Evolutionary conservation across 1,140 invertebrate species (phyloP).

Genomic region (Chrysoperla carnea): DNA sequence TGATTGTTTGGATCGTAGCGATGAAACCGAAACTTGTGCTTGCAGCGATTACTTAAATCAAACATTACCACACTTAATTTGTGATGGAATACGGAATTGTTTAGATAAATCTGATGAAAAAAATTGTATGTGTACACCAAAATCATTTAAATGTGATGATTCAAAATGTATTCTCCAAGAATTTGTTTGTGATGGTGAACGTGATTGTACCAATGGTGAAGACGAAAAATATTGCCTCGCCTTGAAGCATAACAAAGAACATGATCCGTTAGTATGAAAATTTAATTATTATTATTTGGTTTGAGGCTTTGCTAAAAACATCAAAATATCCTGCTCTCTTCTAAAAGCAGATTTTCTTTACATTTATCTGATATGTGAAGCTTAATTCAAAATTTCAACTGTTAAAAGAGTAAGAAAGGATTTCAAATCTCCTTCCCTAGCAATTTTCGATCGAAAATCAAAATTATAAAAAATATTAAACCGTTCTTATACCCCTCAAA

Average conservation of each 20-base stretch:
- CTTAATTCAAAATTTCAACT: too few relatives aligned
- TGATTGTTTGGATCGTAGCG: slow-evolving; percentile 51
- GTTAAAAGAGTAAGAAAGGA: too few relatives aligned
- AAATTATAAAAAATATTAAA: too few relatives aligned
- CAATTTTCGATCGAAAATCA: too few relatives aligned
- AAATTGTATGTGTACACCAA: too few relatives aligned
- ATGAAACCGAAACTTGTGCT: slow-evolving; percentile 47
- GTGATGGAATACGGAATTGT: slow-evolving; percentile 64
- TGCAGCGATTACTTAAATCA: slow-evolving; percentile 48
- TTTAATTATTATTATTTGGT: slow-evolving; percentile 3
- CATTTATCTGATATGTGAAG: too few relatives aligned
- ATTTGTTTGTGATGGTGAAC: slow-evolving; percentile 49
- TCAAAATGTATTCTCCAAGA: slow-evolving; percentile 41
- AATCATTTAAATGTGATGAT: too few relatives aligned
- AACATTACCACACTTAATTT: slow-evolving; percentile 42
- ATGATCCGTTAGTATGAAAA: slow-evolving; percentile 9
- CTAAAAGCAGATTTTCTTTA: too few relatives aligned
- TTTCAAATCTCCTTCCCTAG: too few relatives aligned
- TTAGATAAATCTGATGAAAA: slow-evolving; percentile 63
- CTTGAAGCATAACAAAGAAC: slow-evolving; percentile 1
- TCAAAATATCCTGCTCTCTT: too few relatives aligned
- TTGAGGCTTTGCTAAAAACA: too few relatives aligned
- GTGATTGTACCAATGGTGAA: slow-evolving; percentile 47
- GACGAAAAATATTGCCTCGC: slow-evolving; percentile 40
- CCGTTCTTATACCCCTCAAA: too few relatives aligned